Evolutionary conservation across 2,797 vertebrate species (phyloP), one percentile per base, ranked within the genome.

Genomic region (Allobates femoralis): DNA sequence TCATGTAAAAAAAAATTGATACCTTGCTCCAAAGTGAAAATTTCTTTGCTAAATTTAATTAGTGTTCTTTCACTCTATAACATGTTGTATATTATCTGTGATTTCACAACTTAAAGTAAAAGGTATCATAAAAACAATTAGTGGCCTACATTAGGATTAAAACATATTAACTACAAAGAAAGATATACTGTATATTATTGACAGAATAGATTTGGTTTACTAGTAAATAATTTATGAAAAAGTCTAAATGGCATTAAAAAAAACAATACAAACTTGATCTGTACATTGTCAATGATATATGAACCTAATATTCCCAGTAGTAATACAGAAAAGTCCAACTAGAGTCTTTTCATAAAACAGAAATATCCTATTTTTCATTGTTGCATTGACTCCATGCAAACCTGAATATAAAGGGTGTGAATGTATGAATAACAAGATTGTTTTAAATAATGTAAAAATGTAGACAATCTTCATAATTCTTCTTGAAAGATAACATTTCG

Each of bases 191-290:
- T 66, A 11, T 15, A 1, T 66, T 66, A n/a, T 30, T 30, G 26
- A 46, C 16, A 26, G 18, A n/a, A 55, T 60, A 85, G n/a, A 56
- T 32, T 79, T 58, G 60, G 53, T 79, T 79, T 73, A 28, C 21
- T 69, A 69, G 32, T 30, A 69, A 56, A 69, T 37, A 26, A 46
- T 67, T 75, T 76, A 34, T 34, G 55, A 58, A 86, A 81, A 86
- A 76, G 21, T 66, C n/a, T 67, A 82, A 56, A 62, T 82, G 79
- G 69, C 37, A 87, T 69, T 87, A 83, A 83, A 82, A 81, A 66
- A 50, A 28, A 51, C 53, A 28, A 46, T 41, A 69, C 19, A 8
- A 16, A 11, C 30, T 34, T 19, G 18, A 28, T 18, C 79, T 26
- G 18, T 75, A 75, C 30, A 55, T 73, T 78, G 62, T 84, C 77